Base-by-base conservation (phyloP, 2,888 invertebrate species). In the Lacanobia oleracea region DNA sequence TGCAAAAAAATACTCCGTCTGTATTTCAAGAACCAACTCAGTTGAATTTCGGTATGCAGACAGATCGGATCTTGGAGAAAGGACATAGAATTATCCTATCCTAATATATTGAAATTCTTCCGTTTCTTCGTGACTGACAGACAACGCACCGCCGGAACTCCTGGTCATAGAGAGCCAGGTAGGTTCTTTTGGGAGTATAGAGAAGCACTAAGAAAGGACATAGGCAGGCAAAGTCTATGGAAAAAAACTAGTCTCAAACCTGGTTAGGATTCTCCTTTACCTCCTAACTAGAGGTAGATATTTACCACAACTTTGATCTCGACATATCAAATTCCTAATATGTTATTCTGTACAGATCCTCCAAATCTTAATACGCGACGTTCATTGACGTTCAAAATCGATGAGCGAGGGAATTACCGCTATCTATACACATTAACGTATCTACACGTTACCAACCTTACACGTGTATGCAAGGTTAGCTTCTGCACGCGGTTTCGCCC, bases 371-470 rank as follows among this genome's bases (percentile, higher is more conserved):
- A 56, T 27, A 45, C 18, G 21, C 14, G 45, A 3, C 37, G 45
- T 64, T 73, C 54, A 63, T 72, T 54, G 62, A 12, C 48, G 27
- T 33, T 60, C 18, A 48, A 76, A 54, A 69, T 77, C 61, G 74
- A 67, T 53, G 74, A 59, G 37, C n/a, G 40, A 66, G 16, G 14
- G 45, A 62, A 67, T 79, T 67, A 67, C n/a, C 40, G 18, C 16
- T 75, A 71, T 77, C 63, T 71, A 16, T 37, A 51, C 48, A 43
- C 40, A 65, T 78, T 72, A 51, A 2, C 23, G n/a, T 57, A 72
- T 78, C 40, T 51, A 10, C 43, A 45, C 59, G 18, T 2, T 54
- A 2, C 23, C 14, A 18, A 54, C 54, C 54, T 23, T 54, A 54
- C 54, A 54, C 27, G 54, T 54, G 54, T 16, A 54, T 27, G 16